Conservation (phyloP, 2,888 invertebrate genomes). For the Drosophila helvetica region DNA sequence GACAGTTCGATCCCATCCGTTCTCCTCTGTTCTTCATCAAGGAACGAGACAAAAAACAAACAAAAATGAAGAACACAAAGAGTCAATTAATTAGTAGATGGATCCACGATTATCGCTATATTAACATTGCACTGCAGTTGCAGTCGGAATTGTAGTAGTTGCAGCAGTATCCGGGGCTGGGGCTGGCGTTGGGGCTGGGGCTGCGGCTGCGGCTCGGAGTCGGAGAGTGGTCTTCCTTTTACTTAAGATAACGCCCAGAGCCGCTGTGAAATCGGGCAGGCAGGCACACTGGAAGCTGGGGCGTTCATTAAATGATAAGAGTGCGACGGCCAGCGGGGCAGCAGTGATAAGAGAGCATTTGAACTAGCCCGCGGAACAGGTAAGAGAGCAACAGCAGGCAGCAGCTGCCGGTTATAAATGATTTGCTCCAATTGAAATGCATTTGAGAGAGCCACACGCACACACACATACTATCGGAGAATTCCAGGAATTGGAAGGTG, state of each 20-base stretch:
- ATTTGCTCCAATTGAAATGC: background rate
- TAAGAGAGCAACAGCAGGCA: background rate
- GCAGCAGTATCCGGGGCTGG: constrained; percentile 1
- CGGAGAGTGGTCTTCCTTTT: constrained; percentile 62
- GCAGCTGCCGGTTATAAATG: background rate
- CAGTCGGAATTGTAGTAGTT: background rate
- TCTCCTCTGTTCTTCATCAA: background rate
- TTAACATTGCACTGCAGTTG: constrained; percentile 68
- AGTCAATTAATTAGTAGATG: constrained; percentile 84
- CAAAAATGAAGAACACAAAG: constrained; percentile 79
- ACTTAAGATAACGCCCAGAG: constrained; percentile 74
- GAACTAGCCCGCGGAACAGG: constrained; percentile 29
- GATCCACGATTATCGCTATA: constrained; percentile 83
- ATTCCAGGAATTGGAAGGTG: background rate
- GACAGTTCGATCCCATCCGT: background rate
- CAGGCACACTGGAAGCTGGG: constrained; percentile 39
- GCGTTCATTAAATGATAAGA: constrained; percentile 79
- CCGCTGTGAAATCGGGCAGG: constrained; percentile 16
- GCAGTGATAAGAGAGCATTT: constrained; percentile 40
- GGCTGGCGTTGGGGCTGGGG: background rate
- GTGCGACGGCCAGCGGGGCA: constrained; percentile 32
- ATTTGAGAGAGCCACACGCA: background rate
- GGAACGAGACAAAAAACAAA: background rate
- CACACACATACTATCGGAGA: background rate
- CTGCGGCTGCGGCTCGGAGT: background rate